Evolutionary conservation across 1,140 invertebrate genomes (phyloP).

Genomic region (Lepidurus arcticus): DNA sequence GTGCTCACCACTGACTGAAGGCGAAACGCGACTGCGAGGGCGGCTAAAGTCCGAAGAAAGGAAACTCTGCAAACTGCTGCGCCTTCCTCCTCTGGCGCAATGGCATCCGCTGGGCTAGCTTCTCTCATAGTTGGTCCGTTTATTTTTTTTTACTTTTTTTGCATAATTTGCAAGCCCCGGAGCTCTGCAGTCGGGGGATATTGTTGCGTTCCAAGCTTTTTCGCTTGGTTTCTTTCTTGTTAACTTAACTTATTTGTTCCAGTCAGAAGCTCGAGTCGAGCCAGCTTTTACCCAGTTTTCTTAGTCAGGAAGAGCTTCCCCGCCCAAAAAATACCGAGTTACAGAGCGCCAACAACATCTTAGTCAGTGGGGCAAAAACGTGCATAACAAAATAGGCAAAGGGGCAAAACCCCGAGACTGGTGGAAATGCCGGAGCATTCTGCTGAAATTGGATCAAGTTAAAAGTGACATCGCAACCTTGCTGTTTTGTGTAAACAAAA

Average conservation of each 20-base stretch:
- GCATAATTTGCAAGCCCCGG: neutral
- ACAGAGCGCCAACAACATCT: neutral
- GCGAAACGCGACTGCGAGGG: too few species aligned
- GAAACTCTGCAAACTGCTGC: too few species aligned
- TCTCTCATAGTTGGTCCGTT: neutral
- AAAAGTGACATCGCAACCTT: neutral
- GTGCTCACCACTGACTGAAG: too few species aligned
- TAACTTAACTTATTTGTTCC: conserved; percentile 11
- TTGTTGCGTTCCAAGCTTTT: conserved; percentile 15
- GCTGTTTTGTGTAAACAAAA: neutral
- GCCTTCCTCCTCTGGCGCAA: too few species aligned
- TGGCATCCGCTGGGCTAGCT: neutral
- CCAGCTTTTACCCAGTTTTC: neutral
- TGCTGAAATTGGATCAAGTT: neutral
- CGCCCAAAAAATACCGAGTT: neutral
- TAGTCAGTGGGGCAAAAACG: conserved; percentile 16
- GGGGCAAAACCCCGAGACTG: neutral
- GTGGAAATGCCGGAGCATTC: neutral
- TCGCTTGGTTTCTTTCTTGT: neutral
- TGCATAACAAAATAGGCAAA: neutral
- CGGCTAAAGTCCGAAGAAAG: too few species aligned
- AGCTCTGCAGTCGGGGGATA: neutral
- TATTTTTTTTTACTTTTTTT: neutral
- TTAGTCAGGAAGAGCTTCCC: neutral
- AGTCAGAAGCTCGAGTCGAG: conserved; percentile 1